Evolutionary conservation across 2,888 invertebrate genomes (phyloP).

Genomic region (Petrolisthes cinctipes): DNA sequence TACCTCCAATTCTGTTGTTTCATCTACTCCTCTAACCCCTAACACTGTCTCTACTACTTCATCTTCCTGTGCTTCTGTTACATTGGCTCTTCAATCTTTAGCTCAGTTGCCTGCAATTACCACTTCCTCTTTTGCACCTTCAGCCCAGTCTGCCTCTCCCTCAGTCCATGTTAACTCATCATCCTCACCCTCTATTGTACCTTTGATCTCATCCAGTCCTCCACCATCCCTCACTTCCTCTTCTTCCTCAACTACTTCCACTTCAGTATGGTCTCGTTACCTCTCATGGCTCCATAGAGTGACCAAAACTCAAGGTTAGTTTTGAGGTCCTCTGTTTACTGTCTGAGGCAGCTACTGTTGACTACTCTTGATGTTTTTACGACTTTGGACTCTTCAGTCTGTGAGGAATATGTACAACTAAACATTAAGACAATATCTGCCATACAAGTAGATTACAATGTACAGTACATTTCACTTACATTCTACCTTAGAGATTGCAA

Average conservation of each 20-base stretch:
- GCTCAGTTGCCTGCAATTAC: neutral
- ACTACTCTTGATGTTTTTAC: neutral
- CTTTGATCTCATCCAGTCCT: neutral
- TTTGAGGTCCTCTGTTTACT: neutral
- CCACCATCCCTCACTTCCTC: slow-evolving; percentile 3
- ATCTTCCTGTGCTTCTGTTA: neutral
- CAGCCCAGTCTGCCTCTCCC: neutral
- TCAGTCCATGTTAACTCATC: neutral
- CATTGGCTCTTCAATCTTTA: neutral
- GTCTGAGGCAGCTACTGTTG: neutral
- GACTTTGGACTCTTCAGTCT: too few relatives aligned
- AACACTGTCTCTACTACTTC: neutral
- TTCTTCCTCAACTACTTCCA: neutral
- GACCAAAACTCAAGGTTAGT: slow-evolving; percentile 45
- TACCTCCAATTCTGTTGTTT: too few relatives aligned
- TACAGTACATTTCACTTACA: too few relatives aligned
- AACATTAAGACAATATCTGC: too few relatives aligned
- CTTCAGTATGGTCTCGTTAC: slow-evolving; percentile 50
- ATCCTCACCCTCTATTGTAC: neutral
- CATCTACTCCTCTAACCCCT: neutral
- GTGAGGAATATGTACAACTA: too few relatives aligned
- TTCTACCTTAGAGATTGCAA: too few relatives aligned
- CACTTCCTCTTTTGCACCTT: neutral
- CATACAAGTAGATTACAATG: too few relatives aligned
- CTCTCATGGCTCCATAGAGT: slow-evolving; percentile 45